Conservation (phyloP, 1,140 invertebrate genomes). For the Doryteuthis pealeii region DNA sequence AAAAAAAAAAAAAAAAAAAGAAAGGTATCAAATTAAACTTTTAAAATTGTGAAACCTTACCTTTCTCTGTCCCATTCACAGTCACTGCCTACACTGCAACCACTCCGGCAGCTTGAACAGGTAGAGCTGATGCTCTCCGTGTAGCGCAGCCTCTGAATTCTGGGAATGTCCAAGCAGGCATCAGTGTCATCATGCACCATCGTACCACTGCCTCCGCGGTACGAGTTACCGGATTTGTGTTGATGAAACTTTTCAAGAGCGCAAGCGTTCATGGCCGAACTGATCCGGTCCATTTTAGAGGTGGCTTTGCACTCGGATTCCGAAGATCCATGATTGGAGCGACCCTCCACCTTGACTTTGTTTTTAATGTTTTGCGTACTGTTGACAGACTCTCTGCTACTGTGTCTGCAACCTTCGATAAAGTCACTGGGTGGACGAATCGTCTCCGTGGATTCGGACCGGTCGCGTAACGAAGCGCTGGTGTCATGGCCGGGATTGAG, state of each 20-base stretch:
- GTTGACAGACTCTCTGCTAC: background rate
- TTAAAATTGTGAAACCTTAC: slow-evolving; percentile 27
- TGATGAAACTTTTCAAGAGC: slow-evolving; percentile 4
- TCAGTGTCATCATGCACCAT: slow-evolving; percentile 7
- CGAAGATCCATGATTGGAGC: background rate
- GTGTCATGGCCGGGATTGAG: background rate
- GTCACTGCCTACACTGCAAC: slow-evolving; percentile 37
- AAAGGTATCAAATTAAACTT: too few relatives aligned
- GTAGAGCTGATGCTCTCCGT: slow-evolving; percentile 40
- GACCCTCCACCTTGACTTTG: background rate
- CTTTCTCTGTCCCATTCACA: slow-evolving; percentile 48
- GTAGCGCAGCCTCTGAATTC: slow-evolving; percentile 27
- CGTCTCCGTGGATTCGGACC: background rate
- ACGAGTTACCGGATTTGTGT: background rate
- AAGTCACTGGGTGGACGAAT: background rate
- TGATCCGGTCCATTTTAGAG: background rate
- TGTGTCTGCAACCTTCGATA: background rate
- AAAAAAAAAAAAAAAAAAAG: too few relatives aligned
- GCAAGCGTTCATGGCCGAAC: slow-evolving; percentile 8
- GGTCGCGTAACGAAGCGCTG: background rate
- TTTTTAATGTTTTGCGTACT: background rate
- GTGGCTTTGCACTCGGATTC: slow-evolving; percentile 1
- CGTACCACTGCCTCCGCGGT: background rate
- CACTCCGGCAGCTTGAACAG: slow-evolving; percentile 54
- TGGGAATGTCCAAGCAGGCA: slow-evolving; percentile 17